Conservation (phyloP, 1,140 invertebrate genomes). For the Scaptomyza pallida region DNA sequence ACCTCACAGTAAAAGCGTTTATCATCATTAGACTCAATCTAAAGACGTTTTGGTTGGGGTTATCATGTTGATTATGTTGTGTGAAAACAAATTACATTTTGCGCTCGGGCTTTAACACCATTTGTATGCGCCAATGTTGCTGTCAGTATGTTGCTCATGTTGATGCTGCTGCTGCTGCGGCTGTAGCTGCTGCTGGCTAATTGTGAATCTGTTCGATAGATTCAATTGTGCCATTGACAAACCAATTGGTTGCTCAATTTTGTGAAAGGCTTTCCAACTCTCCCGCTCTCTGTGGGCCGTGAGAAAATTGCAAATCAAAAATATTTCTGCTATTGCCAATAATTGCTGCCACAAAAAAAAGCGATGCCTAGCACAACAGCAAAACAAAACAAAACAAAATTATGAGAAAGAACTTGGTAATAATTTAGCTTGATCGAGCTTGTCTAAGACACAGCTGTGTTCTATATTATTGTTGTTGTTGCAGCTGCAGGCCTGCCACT, state of each 20-base stretch:
- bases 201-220: slow-evolving; percentile 66
- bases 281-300: slow-evolving; percentile 44
- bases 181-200: slow-evolving; percentile 63
- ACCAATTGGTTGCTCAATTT: slow-evolving; percentile 70
- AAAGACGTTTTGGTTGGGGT: slow-evolving; percentile 83
- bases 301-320: slow-evolving; percentile 72
- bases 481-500: slow-evolving; percentile 67
- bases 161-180: slow-evolving; percentile 32
- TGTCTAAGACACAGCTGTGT: slow-evolving; percentile 66
- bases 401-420: slow-evolving; percentile 47
- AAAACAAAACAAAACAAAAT: slow-evolving; percentile 21
- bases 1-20: slow-evolving; percentile 83
- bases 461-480: slow-evolving; percentile 66
- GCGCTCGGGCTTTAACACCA: slow-evolving; percentile 69
- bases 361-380: slow-evolving; percentile 18
- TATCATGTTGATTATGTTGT: slow-evolving; percentile 84
- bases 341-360: slow-evolving; percentile 62
- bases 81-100: slow-evolving; percentile 84
- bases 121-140: slow-evolving; percentile 36
- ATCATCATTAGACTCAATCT: slow-evolving; percentile 84
- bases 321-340: slow-evolving; percentile 74
- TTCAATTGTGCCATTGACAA: slow-evolving; percentile 79
- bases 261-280: slow-evolving; percentile 64
- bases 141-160: slow-evolving; percentile 13
- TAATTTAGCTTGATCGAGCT: slow-evolving; percentile 38